A percentile compares a stretch with the other conserved stretches of the same genome.
These are phyloP conservation scores for Drosophila pandora DNA, from an alignment of 1,140 invertebrate genomes.

Conservation along the genomic window DNA sequence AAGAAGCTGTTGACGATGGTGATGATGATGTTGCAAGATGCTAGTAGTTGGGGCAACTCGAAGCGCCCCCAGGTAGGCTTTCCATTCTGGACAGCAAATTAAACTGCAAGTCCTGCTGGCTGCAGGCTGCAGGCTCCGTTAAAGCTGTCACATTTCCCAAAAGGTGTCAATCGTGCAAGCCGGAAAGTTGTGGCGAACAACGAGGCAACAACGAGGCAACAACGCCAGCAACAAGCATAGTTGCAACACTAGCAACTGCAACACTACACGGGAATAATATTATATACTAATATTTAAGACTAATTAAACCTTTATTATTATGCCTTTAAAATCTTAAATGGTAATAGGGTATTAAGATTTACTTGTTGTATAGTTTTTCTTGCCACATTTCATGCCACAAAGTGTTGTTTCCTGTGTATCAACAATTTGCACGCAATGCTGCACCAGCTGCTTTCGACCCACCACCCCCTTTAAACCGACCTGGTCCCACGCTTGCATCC, in stretches of 20 bases:
- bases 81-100: slow-evolving; percentile 43
- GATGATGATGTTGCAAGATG: slow-evolving; percentile 24
- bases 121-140: slow-evolving; percentile 39
- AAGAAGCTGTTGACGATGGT: not conserved
- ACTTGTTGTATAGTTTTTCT: not conserved
- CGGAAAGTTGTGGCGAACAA: slow-evolving; percentile 69
- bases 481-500: not conserved
- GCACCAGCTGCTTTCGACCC: slow-evolving; percentile 39
- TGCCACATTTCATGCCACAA: not conserved
- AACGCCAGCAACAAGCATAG: slow-evolving; percentile 17
- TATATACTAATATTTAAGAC: not conserved
- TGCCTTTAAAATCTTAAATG: not conserved
- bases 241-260: slow-evolving; percentile 7
- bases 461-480: not conserved
- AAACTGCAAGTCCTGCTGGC: slow-evolving; percentile 35
- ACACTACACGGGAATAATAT: not conserved
- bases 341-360: not conserved
- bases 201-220: slow-evolving; percentile 26
- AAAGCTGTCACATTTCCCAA: slow-evolving; percentile 59
- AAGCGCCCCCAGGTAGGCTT: slow-evolving; percentile 39
- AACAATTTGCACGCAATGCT: slow-evolving; percentile 45
- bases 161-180: slow-evolving; percentile 74
- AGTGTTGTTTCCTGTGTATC: slow-evolving; percentile 1
- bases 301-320: not conserved
- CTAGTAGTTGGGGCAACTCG: not conserved